A percentile compares a stretch with the other conserved stretches of the same genome.
Evolutionary conservation across 53 echinoderm and acorn worm species (phyloP).

Genomic region (Astropecten irregularis): DNA sequence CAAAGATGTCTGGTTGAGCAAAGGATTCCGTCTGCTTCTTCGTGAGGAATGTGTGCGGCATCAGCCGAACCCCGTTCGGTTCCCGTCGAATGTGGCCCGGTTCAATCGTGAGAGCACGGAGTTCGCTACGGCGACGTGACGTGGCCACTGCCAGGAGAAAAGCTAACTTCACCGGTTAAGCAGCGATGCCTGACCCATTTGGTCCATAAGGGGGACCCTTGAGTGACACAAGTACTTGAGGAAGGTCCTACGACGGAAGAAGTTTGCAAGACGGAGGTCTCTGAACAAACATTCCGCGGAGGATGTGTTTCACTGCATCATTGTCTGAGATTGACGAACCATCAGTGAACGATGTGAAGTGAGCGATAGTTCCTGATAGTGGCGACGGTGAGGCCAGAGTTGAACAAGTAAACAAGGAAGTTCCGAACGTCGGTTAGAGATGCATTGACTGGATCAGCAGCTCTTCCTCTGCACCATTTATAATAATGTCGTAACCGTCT

Average conservation of each 20-base stretch:
- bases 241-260: not conserved
- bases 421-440: not conserved
- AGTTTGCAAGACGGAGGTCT: too few relatives aligned
- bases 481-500: not conserved
- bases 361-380: slow-evolving; percentile 8
- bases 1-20: slow-evolving; percentile 18
- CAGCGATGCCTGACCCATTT: not conserved
- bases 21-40: slow-evolving; percentile 24
- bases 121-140: slow-evolving; percentile 20
- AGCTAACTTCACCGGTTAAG: not conserved
- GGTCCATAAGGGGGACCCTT: not conserved
- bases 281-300: too few relatives aligned
- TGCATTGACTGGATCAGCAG: not conserved
- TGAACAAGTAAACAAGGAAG: not conserved
- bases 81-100: slow-evolving; percentile 38
- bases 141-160: slow-evolving; percentile 27
- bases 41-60: slow-evolving; percentile 18
- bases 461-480: not conserved
- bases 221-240: not conserved
- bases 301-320: not conserved
- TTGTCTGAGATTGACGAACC: not conserved
- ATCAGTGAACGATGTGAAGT: not conserved
- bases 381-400: not conserved
- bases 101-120: slow-evolving; percentile 46
- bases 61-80: slow-evolving; percentile 10